Evolutionary conservation across 2,888 invertebrate genomes (phyloP).

Genomic region (Steinernema scapterisci): DNA sequence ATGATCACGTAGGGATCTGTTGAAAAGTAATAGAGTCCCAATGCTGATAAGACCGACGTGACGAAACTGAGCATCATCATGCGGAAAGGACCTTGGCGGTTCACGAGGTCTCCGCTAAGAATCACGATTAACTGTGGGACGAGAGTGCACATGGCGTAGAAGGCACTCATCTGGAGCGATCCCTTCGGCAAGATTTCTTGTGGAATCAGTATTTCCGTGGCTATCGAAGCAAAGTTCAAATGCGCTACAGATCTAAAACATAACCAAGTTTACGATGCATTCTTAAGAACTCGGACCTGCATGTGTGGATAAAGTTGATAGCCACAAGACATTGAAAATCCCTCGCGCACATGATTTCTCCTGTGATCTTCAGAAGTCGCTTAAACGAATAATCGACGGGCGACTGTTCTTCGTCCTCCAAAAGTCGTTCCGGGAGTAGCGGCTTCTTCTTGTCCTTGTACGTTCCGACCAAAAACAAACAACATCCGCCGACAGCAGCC

Average conservation of each 20-base stretch:
- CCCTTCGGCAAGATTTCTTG: constrained; percentile 59
- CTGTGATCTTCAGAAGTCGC: constrained; percentile 43
- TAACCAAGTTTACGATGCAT: too few species aligned
- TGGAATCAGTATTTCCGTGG: constrained; percentile 64
- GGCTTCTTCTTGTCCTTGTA: not conserved
- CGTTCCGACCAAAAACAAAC: constrained; percentile 43
- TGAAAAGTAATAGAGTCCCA: constrained; percentile 48
- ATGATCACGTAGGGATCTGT: constrained; percentile 54
- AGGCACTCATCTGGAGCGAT: constrained; percentile 55
- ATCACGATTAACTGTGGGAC: constrained; percentile 63
- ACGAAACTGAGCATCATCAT: constrained; percentile 50
- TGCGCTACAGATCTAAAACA: constrained; percentile 54
- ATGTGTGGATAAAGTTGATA: constrained; percentile 62
- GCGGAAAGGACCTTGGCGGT: constrained; percentile 50
- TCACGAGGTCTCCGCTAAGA: constrained; percentile 51
- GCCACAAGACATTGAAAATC: constrained; percentile 60
- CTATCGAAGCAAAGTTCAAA: constrained; percentile 67
- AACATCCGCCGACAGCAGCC: constrained; percentile 44
- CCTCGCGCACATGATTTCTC: constrained; percentile 51
- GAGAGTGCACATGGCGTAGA: constrained; percentile 62
- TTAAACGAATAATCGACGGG: not conserved
- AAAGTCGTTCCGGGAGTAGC: constrained; percentile 19
- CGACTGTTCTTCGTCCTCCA: constrained; percentile 2
- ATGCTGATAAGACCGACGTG: constrained; percentile 51
- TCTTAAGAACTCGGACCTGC: constrained; percentile 40